Conservation (phyloP, 1,140 invertebrate genomes). For the Colletes latitarsis region DNA sequence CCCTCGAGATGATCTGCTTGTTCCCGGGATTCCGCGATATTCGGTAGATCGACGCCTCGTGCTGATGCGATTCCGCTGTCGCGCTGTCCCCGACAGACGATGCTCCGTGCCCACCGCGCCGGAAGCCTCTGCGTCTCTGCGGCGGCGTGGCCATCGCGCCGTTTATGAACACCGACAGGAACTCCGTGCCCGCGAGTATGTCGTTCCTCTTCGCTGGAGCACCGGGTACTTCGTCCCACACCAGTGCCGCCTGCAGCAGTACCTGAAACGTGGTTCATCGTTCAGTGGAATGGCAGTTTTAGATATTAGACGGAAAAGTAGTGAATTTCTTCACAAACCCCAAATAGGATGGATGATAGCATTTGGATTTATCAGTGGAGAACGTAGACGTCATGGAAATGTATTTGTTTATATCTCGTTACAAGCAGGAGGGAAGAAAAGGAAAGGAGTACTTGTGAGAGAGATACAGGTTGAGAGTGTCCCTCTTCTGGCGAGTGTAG, state of each 20-base stretch:
- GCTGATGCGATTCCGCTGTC: conserved; percentile 73
- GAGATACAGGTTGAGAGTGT: no score
- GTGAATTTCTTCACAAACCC: no score
- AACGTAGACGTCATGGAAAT: no score
- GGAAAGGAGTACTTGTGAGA: no score
- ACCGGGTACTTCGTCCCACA: conserved; percentile 68
- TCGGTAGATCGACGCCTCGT: conserved; percentile 76
- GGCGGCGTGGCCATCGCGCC: conserved; percentile 76
- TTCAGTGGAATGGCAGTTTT: neutral
- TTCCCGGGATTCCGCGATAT: conserved; percentile 73
- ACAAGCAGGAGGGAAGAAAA: no score
- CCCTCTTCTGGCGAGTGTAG: no score
- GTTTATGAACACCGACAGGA: conserved; percentile 83
- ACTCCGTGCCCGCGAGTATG: conserved; percentile 82
- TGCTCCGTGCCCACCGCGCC: conserved; percentile 54
- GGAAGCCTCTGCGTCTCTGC: conserved; percentile 73
- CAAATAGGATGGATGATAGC: no score
- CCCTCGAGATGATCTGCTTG: conserved; percentile 52
- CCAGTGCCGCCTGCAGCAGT: conserved; percentile 74
- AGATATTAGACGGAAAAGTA: neutral
- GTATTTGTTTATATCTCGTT: no score
- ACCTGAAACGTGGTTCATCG: conserved; percentile 64
- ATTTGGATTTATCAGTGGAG: no score
- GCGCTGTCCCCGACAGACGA: conserved; percentile 67
- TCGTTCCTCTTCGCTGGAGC: conserved; percentile 76